A percentile compares a stretch with the other conserved stretches of the same genome.
Conservation (phyloP, 2,888 invertebrate genomes). For the Synergus itoensis region DNA sequence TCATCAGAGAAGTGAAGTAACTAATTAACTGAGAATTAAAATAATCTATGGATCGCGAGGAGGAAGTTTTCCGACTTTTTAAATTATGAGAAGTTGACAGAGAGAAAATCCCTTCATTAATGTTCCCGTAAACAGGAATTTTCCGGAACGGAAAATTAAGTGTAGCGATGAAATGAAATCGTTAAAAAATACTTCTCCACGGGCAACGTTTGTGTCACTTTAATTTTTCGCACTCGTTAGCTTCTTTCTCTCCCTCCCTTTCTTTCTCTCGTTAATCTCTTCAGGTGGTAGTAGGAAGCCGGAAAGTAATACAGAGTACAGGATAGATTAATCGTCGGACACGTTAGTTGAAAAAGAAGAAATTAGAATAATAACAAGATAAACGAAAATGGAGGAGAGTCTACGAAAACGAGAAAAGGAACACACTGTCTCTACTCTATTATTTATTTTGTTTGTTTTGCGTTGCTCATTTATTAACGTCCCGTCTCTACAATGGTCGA, state of each 20-base stretch:
- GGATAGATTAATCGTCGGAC: conserved; percentile 56
- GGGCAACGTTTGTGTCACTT: conserved; percentile 18
- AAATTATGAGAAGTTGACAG: conserved; percentile 21
- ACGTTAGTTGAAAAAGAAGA: conserved; percentile 49
- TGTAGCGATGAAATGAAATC: conserved; percentile 34
- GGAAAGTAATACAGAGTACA: conserved; percentile 43
- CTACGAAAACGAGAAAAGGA: conserved; percentile 36
- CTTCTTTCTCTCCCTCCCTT: conserved; percentile 4
- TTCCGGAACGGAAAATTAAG: conserved; percentile 1
- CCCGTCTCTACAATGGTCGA: not conserved
- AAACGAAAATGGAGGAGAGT: conserved; percentile 26
- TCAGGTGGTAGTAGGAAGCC: conserved; percentile 21
- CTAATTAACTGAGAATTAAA: conserved; percentile 21
- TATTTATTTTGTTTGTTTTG: conserved; percentile 12
- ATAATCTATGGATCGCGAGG: conserved; percentile 7
- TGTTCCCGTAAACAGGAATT: conserved; percentile 8
- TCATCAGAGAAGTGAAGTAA: not conserved
- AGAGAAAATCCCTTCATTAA: conserved; percentile 36
- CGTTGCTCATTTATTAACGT: conserved; percentile 4
- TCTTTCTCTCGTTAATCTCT: conserved; percentile 31
- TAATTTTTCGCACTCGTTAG: conserved; percentile 35
- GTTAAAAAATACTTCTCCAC: conserved; percentile 28
- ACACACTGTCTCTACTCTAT: conserved; percentile 33
- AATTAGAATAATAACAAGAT: conserved; percentile 41
- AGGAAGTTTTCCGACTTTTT: conserved; percentile 12